Percentiles rank a stretch among this genome's conserved stretches.
Conservation (phyloP, 2,888 invertebrate genomes). For the Catocala fraxini region DNA sequence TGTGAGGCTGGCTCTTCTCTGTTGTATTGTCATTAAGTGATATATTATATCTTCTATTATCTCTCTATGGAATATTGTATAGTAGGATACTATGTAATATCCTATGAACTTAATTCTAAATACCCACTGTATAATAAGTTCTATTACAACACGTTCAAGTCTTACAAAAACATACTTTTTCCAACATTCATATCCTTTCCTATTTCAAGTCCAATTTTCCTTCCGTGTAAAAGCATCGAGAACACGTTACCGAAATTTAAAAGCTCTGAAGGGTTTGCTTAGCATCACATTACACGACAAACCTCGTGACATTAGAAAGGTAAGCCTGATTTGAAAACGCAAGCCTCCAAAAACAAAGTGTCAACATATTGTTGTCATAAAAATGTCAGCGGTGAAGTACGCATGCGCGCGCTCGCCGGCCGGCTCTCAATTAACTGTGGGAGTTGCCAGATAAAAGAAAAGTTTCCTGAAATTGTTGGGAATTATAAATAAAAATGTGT, state of each 20-base stretch:
- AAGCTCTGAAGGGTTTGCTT: background rate
- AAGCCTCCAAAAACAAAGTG: conserved; percentile 48
- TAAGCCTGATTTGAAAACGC: conserved; percentile 29
- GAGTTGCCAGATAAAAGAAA: conserved; percentile 38
- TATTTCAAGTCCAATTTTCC: conserved; percentile 1
- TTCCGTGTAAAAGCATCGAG: background rate
- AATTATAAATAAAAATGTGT: background rate
- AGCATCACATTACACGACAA: conserved; percentile 4
- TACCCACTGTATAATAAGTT: too few species aligned
- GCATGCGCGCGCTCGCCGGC: conserved; percentile 53
- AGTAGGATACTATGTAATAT: too few species aligned
- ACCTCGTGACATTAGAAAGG: conserved; percentile 18
- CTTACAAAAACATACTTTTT: too few species aligned
- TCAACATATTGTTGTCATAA: conserved; percentile 51
- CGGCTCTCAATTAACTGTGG: conserved; percentile 38
- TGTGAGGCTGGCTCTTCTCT: too few species aligned
- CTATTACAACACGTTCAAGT: too few species aligned
- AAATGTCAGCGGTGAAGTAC: conserved; percentile 37
- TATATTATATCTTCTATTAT: too few species aligned
- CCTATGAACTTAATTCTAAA: too few species aligned
- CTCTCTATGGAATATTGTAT: too few species aligned
- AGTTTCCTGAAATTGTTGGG: conserved; percentile 26
- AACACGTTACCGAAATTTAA: background rate
- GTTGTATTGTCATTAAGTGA: too few species aligned
- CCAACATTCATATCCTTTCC: too few species aligned